Percentiles rank a stretch among this genome's conserved stretches.
Evolutionary conservation across 2,888 invertebrate species (phyloP).

Genomic region (Anarsia innoxiella): DNA sequence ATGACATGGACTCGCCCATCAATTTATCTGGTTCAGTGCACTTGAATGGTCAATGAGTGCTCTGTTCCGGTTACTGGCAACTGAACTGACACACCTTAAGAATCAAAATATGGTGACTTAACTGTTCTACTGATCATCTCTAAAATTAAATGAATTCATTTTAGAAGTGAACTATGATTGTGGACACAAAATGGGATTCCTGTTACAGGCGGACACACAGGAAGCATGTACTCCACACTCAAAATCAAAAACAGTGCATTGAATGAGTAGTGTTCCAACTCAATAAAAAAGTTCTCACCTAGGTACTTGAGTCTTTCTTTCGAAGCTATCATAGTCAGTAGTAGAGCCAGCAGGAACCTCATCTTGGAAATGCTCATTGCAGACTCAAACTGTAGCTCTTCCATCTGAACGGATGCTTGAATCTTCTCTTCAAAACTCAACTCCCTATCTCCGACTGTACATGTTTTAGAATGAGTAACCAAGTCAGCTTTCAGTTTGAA

Average conservation of each 20-base stretch:
- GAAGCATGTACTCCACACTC: constrained; percentile 58
- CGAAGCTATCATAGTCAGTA: constrained; percentile 88
- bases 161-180: constrained; percentile 11
- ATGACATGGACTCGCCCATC: constrained; percentile 3
- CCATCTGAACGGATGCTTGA: constrained; percentile 37
- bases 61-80: constrained; percentile 7
- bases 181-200: constrained; percentile 34
- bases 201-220: constrained; percentile 64
- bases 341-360: constrained; percentile 85
- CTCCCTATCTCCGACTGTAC: constrained; percentile 43
- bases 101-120: neutral
- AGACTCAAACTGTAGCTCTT: constrained; percentile 57
- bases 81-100: constrained; percentile 13
- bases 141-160: neutral
- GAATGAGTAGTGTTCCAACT: constrained; percentile 32
- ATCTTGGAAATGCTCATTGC: constrained; percentile 82
- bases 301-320: constrained; percentile 84
- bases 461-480: constrained; percentile 77
- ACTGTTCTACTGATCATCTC: neutral
- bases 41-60: constrained; percentile 9
- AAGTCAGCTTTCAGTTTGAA: constrained; percentile 85
- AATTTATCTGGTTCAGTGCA: constrained; percentile 9
- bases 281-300: constrained; percentile 73
- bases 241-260: constrained; percentile 50
- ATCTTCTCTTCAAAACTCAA: constrained; percentile 38